These are phyloP conservation scores for Harpagoxenus sublaevis DNA, from an alignment of 2,888 invertebrate species.

Conservation along the genomic window DNA sequence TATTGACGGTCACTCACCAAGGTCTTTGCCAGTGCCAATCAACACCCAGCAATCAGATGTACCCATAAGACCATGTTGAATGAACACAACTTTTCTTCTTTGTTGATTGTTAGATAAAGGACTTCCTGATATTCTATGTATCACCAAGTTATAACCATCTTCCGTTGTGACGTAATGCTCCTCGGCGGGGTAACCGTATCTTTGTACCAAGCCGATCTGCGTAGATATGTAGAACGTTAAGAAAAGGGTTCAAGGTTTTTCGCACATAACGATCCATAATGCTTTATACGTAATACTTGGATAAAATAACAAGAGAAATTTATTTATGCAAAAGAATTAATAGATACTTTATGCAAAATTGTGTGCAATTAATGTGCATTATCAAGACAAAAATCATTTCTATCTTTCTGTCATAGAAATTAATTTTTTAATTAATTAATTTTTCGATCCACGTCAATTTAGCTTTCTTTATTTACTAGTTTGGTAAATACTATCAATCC, in stretches of 20 bases:
- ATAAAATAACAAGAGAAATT: not conserved
- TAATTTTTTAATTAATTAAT: too few relatives aligned
- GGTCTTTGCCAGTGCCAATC: constrained; percentile 78
- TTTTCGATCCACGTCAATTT: not conserved
- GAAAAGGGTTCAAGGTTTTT: constrained; percentile 78
- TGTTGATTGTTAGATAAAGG: constrained; percentile 66
- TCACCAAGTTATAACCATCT: constrained; percentile 79
- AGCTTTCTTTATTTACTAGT: not conserved
- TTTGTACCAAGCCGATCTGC: constrained; percentile 76
- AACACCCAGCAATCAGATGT: constrained; percentile 82
- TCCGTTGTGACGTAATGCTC: constrained; percentile 79
- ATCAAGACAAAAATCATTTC: not conserved
- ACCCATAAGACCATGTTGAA: constrained; percentile 79
- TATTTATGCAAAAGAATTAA: not conserved
- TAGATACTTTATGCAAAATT: not conserved
- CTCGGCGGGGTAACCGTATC: constrained; percentile 78
- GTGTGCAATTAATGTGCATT: not conserved
- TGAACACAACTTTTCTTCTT: constrained; percentile 76
- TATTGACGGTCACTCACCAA: constrained; percentile 77
- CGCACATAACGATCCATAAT: constrained; percentile 32
- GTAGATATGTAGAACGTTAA: constrained; percentile 66
- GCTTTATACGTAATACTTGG: not conserved
- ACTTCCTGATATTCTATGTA: constrained; percentile 80
- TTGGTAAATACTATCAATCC: not conserved
- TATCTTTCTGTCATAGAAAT: not conserved